Evolutionary conservation across 1,140 invertebrate species (phyloP), one percentile per base, ranked within the genome.

Genomic region (Meloidogyne chitwoodi): DNA sequence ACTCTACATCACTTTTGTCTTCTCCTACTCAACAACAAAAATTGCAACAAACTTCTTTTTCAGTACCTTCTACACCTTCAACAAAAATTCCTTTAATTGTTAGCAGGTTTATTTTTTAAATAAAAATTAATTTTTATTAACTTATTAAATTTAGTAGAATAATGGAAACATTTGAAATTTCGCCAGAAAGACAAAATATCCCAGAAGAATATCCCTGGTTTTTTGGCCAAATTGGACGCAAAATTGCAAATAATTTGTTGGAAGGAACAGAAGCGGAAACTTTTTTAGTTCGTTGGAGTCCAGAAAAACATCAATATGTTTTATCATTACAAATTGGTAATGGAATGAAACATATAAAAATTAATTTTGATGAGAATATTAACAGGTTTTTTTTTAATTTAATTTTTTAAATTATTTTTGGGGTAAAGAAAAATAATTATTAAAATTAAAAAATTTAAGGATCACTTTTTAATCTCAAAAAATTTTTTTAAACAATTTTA

Each of bases 241-340:
- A 81, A 16, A 74, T 78, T 61, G 88, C 88, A 5, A 81, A 83
- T 16, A 76, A 79, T 24, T 81, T 81, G 63, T 78, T 89, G 31
- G 83, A 87, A 27, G 64, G 75, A 10, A 76, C 83, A 44, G 81
- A 81, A 41, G 84, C 85, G 72, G 88, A 88, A 22, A 87, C 88
- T 11, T 89, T 87, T 75, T 78, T 89, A 16, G 86, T 89, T 12
- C 78, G 88, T 48, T 83, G 84, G 48, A 87, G 87, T 76, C 82
- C 79, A 62, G 87, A 88, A 71, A 48, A 69, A 16, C 73, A 41
- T 38, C 68, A 75, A 71, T 77, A 63, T 44, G 78, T 68, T 61
- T 66, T 73, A 6, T 77, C 75, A 14, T 77, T 80, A 48, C 34
- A 75, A 31, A 61, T 48, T 34, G 22, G 56, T 12, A 64, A 66